Percentiles rank a stretch among this genome's conserved stretches.
These are phyloP conservation scores for Dynastes hyllus DNA, from an alignment of 2,888 invertebrate genomes.

Conservation along the genomic window DNA sequence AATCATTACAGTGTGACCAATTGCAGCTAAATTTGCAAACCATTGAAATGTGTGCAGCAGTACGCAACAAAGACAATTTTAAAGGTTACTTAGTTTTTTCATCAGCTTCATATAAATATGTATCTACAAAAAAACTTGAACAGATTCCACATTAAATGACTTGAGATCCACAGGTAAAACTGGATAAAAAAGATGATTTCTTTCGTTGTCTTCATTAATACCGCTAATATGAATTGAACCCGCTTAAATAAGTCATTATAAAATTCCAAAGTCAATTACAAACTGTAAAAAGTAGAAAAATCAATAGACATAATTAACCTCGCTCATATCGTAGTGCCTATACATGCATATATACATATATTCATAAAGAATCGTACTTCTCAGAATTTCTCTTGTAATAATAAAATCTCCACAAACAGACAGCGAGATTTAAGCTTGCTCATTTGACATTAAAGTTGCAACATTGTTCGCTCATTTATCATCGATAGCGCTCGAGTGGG, in stretches of 20 bases:
- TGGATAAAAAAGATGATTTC: too few species aligned
- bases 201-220: background rate
- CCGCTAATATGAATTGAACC: background rate
- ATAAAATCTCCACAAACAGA: background rate
- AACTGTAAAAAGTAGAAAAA: background rate
- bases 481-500: constrained; percentile 18
- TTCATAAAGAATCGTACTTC: too few species aligned
- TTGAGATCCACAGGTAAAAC: too few species aligned
- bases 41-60: too few species aligned
- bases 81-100: too few species aligned
- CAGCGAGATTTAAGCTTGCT: background rate
- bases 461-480: constrained; percentile 20
- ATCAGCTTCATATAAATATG: too few species aligned
- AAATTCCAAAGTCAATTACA: constrained; percentile 2
- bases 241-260: background rate
- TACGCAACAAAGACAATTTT: too few species aligned
- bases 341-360: background rate
- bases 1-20: too few species aligned
- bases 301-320: background rate
- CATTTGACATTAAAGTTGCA: constrained; percentile 29
- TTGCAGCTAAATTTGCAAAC: too few species aligned
- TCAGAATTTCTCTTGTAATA: too few species aligned
- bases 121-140: too few species aligned
- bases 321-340: background rate
- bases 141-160: too few species aligned